Evolutionary conservation across 2,797 vertebrate species (phyloP).

Genomic region (Hapalemur alaotrensis): DNA sequence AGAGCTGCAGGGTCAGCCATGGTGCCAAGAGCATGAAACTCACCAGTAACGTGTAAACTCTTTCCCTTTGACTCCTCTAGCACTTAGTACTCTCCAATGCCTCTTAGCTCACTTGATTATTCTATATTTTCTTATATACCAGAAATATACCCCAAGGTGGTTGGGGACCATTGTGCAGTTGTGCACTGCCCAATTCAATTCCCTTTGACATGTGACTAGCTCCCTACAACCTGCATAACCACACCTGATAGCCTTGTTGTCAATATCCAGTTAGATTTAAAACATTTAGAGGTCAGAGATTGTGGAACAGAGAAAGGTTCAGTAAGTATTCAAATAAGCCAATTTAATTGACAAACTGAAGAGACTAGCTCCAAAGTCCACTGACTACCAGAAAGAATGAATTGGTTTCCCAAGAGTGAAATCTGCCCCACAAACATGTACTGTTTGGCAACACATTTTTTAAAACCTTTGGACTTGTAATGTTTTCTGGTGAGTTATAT

Average conservation of each 20-base stretch:
- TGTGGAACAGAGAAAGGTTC: background rate
- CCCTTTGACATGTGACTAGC: background rate
- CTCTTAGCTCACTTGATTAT: background rate
- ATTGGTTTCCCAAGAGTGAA: background rate
- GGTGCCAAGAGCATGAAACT: background rate
- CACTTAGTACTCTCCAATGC: background rate
- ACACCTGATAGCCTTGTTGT: background rate
- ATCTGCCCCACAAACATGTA: background rate
- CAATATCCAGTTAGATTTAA: background rate
- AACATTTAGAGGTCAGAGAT: background rate
- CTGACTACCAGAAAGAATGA: background rate
- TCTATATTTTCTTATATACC: background rate
- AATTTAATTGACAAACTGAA: background rate
- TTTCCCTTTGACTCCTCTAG: background rate
- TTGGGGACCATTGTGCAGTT: background rate
- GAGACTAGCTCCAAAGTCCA: background rate
- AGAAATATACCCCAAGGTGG: background rate
- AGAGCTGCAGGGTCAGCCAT: too few relatives aligned
- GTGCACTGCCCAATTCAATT: background rate
- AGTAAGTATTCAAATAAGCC: background rate
- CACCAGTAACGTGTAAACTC: background rate
- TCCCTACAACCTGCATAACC: background rate
- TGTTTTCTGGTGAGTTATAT: background rate
- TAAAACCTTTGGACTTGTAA: background rate
- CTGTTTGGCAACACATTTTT: background rate